These are phyloP conservation scores for Syndactyla subalaris DNA, from an alignment of 2,797 vertebrate genomes.

Conservation along the genomic window DNA sequence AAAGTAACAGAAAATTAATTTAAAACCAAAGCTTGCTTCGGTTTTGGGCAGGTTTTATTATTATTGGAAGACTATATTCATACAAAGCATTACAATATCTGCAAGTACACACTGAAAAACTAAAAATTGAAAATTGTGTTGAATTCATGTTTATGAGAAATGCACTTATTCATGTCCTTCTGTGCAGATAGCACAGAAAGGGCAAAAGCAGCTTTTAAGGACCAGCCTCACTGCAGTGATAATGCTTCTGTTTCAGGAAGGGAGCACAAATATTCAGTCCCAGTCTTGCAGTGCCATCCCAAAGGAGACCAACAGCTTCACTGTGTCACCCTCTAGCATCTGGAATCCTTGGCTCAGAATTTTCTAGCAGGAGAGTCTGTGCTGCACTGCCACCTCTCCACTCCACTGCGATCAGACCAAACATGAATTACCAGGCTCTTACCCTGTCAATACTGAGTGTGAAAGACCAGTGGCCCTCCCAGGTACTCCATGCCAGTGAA, in stretches of 20 bases:
- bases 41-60: not conserved
- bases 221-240: not conserved
- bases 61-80: not conserved
- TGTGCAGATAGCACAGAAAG: not conserved
- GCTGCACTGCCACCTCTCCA: not conserved
- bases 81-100: not conserved
- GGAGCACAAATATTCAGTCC: not conserved
- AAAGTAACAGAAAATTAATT: not conserved
- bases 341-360: not conserved
- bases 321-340: not conserved
- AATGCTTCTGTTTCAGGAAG: not conserved
- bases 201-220: not conserved
- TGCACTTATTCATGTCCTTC: not conserved
- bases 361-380: not conserved
- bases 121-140: not conserved
- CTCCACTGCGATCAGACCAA: not conserved
- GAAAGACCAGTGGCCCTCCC: not conserved
- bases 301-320: not conserved
- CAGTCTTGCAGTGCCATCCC: not conserved
- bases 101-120: not conserved
- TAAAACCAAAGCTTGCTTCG: not conserved
- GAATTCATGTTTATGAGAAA: not conserved
- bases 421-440: not conserved
- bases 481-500: not conserved
- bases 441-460: not conserved